A percentile compares a stretch with the other conserved stretches of the same genome.
Evolutionary conservation across 1,140 invertebrate species (phyloP).

Genomic region (Calosoma granatense): DNA sequence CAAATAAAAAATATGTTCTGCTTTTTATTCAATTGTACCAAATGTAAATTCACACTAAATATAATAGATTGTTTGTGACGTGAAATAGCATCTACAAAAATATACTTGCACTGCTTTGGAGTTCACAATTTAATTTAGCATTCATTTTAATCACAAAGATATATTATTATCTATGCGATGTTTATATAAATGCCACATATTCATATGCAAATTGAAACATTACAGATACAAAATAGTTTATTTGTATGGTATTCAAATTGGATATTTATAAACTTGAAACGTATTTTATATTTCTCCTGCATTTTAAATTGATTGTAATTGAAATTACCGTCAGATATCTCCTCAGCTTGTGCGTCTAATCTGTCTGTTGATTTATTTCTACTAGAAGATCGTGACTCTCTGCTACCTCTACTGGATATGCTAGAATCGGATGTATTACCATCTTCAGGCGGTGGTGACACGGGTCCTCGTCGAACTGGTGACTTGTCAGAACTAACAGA

Average conservation of each 20-base stretch:
- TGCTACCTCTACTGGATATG: constrained; percentile 22
- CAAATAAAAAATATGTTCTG: neutral
- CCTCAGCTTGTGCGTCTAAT: constrained; percentile 29
- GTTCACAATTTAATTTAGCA: too few relatives aligned
- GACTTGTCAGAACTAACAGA: constrained; percentile 5
- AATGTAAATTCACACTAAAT: constrained; percentile 10
- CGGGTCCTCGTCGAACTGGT: neutral
- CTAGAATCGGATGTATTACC: constrained; percentile 31
- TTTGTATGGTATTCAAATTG: neutral
- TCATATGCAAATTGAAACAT: neutral
- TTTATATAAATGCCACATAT: too few relatives aligned
- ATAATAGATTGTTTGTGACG: too few relatives aligned
- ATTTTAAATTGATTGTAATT: neutral
- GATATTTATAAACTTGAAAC: neutral
- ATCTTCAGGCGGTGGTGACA: constrained; percentile 20
- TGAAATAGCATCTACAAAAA: too few relatives aligned
- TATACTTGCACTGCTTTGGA: too few relatives aligned
- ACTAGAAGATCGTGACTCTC: neutral
- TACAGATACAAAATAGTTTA: constrained; percentile 10
- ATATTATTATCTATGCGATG: too few relatives aligned
- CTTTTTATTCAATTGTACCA: constrained; percentile 8
- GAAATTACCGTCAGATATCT: constrained; percentile 32
- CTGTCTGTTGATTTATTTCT: constrained; percentile 20
- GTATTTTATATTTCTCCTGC: neutral
- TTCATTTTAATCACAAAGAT: too few relatives aligned